Evolutionary conservation across 2,797 vertebrate species (phyloP), one percentile per base, ranked within the genome.

Genomic region (Sebastes elongatus): DNA sequence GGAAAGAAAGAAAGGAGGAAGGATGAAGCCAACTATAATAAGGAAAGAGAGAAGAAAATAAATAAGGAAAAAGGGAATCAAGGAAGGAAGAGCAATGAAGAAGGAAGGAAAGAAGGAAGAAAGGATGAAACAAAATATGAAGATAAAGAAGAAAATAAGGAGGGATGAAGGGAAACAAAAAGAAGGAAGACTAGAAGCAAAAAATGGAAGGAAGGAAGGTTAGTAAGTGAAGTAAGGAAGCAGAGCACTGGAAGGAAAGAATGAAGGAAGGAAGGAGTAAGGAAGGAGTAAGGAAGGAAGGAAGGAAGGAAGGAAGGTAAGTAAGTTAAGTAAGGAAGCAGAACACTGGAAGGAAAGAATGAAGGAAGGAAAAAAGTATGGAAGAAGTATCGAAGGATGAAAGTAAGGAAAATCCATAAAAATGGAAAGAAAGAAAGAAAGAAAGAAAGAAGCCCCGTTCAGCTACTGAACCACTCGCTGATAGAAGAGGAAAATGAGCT

Each of bases 381-480:
- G 42, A 46, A 42, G 38, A 42, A 42, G 14, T 42, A 16, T 42
- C 7, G 3, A 46, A 46, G 42, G 42, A 46, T 46, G 42, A 46
- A 46, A 46, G 42, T 46, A 46, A 46, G 42, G 7, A 46, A 46
- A 46, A 18, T 7, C 16, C 42, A 46, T 46, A 18, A 46, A 46
- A 61, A 42, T 6, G 4, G 5, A 30, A 60, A 13, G 33, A 33
- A 14, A 11, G 22, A 23, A 56, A 14, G 11, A 13, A 68, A 52
- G 5, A 2, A 10, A 32, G 7, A 5, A 62, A 55, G 11, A 13
- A 14, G 9, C 16, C 28, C 3, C 2, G 1, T 3, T 71, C 53
- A 1, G 86, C 70, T 80, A 61, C 76, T 60, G 76, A 68, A 52
- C 13, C 28, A 22, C 63, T 61, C 18, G 38, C 65, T 73, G 71